A percentile compares a stretch with the other conserved stretches of the same genome.
These are phyloP conservation scores for Caenorhabditis plicata DNA, from an alignment of 2,888 invertebrate genomes.

Conservation along the genomic window DNA sequence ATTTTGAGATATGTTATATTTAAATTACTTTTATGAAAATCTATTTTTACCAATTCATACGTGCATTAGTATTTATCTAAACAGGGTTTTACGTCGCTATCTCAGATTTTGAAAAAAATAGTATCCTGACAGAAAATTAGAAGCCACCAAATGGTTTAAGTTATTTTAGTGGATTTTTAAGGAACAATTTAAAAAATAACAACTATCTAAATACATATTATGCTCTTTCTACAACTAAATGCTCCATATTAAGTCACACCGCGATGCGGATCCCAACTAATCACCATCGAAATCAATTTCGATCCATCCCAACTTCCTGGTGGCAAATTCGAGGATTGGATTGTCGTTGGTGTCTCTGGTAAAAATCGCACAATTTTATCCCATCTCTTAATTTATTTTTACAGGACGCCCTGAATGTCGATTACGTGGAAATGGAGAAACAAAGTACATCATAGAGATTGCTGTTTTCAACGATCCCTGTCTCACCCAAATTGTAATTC, in stretches of 20 bases:
- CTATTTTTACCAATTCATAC: too few relatives aligned
- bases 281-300: constrained; percentile 59
- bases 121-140: too few relatives aligned
- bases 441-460: constrained; percentile 62
- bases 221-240: too few relatives aligned
- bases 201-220: too few relatives aligned
- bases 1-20: too few relatives aligned
- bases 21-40: too few relatives aligned
- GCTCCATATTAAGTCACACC: constrained; percentile 59
- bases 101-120: too few relatives aligned
- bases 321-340: constrained; percentile 60
- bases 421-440: constrained; percentile 61
- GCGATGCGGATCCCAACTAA: constrained; percentile 53
- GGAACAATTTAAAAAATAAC: too few relatives aligned
- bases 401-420: constrained; percentile 56
- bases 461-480: constrained; percentile 64
- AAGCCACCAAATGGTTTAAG: too few relatives aligned
- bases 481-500: constrained; percentile 55
- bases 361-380: background rate
- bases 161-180: too few relatives aligned
- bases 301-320: constrained; percentile 44
- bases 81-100: too few relatives aligned
- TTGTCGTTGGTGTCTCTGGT: constrained; percentile 62
- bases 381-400: constrained; percentile 1
- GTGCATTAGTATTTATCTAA: too few relatives aligned